phyloP scores from a whole-genome alignment of 2,888 invertebrate species.

The Callyntrura sp. region DNA sequence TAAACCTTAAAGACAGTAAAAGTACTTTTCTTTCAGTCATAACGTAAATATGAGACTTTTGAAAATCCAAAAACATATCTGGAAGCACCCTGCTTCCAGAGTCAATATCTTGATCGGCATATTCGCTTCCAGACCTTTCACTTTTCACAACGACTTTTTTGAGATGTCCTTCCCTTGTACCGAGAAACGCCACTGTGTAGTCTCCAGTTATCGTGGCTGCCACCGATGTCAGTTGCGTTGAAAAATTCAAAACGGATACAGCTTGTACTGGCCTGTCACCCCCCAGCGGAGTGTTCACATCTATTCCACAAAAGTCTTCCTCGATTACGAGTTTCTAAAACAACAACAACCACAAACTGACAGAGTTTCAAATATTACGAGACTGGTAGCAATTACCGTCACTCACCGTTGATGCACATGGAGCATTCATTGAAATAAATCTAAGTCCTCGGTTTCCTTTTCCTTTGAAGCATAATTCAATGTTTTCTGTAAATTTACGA shows the following conservation, averaged over 20 bases:
- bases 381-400: too few species aligned
- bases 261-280: slow-evolving; percentile 96
- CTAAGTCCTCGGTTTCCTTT: slow-evolving; percentile 95
- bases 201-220: slow-evolving; percentile 98
- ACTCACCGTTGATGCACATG: slow-evolving; percentile 94
- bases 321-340: slow-evolving; percentile 94
- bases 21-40: slow-evolving; percentile 95
- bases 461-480: slow-evolving; percentile 97
- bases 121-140: slow-evolving; percentile 93
- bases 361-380: too few species aligned
- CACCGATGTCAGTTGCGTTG: slow-evolving; percentile 94
- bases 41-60: slow-evolving; percentile 96
- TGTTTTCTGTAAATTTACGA: slow-evolving; percentile 97
- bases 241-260: slow-evolving; percentile 93
- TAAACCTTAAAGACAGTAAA: too few species aligned
- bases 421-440: slow-evolving; percentile 96
- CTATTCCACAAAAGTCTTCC: slow-evolving; percentile 98
- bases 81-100: slow-evolving; percentile 93
- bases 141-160: slow-evolving; percentile 98
- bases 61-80: slow-evolving; percentile 96
- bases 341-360: slow-evolving; percentile 41
- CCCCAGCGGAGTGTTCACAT: slow-evolving; percentile 97
- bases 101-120: slow-evolving; percentile 95
- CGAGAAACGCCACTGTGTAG: slow-evolving; percentile 99
- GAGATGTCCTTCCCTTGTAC: slow-evolving; percentile 95